Conservation (phyloP, 2,888 invertebrate genomes). For the Chaetoderma sp. region DNA sequence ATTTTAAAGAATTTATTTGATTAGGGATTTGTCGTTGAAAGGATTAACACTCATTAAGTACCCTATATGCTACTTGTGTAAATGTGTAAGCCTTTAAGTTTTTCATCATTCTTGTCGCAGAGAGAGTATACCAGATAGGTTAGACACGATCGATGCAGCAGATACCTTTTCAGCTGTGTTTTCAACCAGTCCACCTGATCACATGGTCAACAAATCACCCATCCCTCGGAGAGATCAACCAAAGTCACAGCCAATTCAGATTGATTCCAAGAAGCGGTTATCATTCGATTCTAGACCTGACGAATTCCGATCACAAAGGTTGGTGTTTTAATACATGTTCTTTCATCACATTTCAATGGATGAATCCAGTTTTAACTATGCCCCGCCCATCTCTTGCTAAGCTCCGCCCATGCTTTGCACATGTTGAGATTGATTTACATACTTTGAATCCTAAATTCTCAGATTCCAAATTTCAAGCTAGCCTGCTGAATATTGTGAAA, state of each 20-base stretch:
- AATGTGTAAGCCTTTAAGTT: too few relatives aligned
- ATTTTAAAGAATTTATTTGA: too few relatives aligned
- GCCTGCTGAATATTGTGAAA: too few relatives aligned
- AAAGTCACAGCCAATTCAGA: conserved; percentile 43
- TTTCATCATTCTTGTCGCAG: too few relatives aligned
- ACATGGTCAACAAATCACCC: not conserved
- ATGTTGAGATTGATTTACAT: too few relatives aligned
- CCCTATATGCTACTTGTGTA: too few relatives aligned
- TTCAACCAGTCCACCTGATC: conserved; percentile 48
- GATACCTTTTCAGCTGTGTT: conserved; percentile 55
- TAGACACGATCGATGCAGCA: conserved; percentile 37
- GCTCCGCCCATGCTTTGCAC: too few relatives aligned
- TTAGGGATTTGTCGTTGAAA: too few relatives aligned
- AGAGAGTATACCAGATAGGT: conserved; percentile 31
- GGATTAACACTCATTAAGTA: too few relatives aligned
- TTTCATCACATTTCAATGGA: not conserved
- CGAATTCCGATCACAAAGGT: conserved; percentile 29
- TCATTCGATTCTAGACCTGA: conserved; percentile 25
- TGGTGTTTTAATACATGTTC: not conserved
- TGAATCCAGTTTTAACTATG: too few relatives aligned
- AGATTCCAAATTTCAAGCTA: not conserved
- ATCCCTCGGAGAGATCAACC: conserved; percentile 8
- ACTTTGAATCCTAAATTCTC: too few relatives aligned
- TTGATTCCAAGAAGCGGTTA: conserved; percentile 24
- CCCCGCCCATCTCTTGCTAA: too few relatives aligned